A percentile compares a stretch with the other conserved stretches of the same genome.
These are phyloP conservation scores for Dryoscopus gambensis DNA, from an alignment of 2,113 vertebrate species.

Conservation along the genomic window DNA sequence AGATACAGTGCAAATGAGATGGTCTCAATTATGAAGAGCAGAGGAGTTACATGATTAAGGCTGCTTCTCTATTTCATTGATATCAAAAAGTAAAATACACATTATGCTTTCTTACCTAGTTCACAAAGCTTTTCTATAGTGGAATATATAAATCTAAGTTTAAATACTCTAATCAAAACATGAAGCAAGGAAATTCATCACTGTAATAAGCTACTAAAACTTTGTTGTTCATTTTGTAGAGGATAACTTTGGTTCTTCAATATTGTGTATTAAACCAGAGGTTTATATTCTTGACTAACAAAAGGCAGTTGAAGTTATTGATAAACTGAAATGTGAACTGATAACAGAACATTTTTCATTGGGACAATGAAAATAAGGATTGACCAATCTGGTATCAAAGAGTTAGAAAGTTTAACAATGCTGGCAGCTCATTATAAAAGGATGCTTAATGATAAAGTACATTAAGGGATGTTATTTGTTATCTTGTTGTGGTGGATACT, in stretches of 20 bases:
- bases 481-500: neutral
- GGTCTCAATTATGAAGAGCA: slow-evolving; percentile 13
- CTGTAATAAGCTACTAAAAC: neutral
- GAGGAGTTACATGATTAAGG: neutral
- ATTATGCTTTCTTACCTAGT: neutral
- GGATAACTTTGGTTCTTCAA: neutral
- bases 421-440: neutral
- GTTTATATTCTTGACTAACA: neutral
- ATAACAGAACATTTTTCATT: neutral
- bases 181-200: neutral
- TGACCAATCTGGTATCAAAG: neutral
- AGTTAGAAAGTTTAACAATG: neutral
- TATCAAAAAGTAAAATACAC: neutral
- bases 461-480: neutral
- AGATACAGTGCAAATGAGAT: neutral
- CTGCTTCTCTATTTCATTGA: neutral
- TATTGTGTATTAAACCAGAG: neutral
- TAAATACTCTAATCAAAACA: neutral
- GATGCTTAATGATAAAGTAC: neutral
- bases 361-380: neutral
- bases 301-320: neutral
- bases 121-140: neutral
- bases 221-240: neutral
- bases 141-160: neutral
- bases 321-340: neutral